These are phyloP conservation scores for Seira sanloemensis DNA, from an alignment of 2,888 invertebrate genomes.

Conservation along the genomic window DNA sequence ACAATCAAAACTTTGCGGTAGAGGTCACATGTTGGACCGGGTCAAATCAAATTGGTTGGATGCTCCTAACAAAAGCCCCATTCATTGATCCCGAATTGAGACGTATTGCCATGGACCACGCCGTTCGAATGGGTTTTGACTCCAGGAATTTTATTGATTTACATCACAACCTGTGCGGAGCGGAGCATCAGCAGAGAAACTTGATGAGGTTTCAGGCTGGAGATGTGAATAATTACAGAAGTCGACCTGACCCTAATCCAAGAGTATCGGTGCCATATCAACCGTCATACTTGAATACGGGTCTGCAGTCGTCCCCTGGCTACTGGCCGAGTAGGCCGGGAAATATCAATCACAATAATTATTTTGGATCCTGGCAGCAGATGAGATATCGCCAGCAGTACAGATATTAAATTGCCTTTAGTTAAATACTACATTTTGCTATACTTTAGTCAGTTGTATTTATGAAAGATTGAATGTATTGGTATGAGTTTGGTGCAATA, in stretches of 20 bases:
- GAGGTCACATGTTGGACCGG: slow-evolving; percentile 7
- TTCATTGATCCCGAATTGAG: neutral
- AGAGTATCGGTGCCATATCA: neutral
- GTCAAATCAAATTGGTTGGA: neutral
- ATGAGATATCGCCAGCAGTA: neutral
- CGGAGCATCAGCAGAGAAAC: neutral
- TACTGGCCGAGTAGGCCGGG: neutral
- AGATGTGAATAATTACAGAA: neutral
- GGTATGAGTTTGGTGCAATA: too few relatives aligned
- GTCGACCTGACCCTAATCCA: neutral
- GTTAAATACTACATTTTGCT: too few relatives aligned
- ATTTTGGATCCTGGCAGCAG: neutral
- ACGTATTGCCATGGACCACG: slow-evolving; percentile 1
- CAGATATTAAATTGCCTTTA: neutral
- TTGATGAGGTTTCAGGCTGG: neutral
- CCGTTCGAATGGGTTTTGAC: slow-evolving; percentile 5
- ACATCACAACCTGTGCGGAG: neutral
- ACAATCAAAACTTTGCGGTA: slow-evolving; percentile 13
- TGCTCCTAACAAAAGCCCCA: neutral
- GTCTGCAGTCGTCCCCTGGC: neutral
- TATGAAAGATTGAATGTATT: too few relatives aligned
- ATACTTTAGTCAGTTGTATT: too few relatives aligned
- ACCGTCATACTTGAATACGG: neutral
- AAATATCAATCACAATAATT: neutral
- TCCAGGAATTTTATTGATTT: neutral